phyloP scores from a whole-genome alignment of 2,888 invertebrate genomes.

The Drosophila anomalata region DNA sequence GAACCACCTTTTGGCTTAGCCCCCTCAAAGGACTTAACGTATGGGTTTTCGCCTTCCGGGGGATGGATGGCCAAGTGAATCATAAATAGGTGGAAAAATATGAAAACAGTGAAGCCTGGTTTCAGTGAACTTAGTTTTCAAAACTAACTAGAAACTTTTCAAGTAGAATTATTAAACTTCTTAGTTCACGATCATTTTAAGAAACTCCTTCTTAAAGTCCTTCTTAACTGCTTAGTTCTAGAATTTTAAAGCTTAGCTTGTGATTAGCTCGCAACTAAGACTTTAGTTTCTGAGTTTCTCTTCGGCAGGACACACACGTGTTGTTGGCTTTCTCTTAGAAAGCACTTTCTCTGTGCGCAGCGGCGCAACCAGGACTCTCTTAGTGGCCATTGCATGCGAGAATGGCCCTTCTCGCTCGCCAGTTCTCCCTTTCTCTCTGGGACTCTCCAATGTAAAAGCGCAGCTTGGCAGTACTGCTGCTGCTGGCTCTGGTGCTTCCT shows the following conservation, averaged over 20 bases:
- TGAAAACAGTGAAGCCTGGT: conserved; percentile 50
- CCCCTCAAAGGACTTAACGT: conserved; percentile 31
- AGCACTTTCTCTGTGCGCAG: conserved; percentile 55
- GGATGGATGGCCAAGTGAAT: conserved; percentile 43
- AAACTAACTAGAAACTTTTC: too few relatives aligned
- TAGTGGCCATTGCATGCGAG: neutral
- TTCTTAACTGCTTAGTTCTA: neutral
- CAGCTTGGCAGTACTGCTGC: conserved; percentile 48
- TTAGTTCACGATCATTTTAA: neutral
- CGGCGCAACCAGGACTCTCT: conserved; percentile 45
- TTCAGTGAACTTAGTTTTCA: neutral
- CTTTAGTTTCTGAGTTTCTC: conserved; percentile 8
- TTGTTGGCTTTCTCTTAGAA: conserved; percentile 52
- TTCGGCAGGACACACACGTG: conserved; percentile 61
- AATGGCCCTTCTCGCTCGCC: conserved; percentile 5
- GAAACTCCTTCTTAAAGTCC: neutral
- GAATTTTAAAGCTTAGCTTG: neutral
- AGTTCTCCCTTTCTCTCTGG: conserved; percentile 12
- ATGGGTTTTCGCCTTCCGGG: conserved; percentile 26
- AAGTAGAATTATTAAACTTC: too few relatives aligned
- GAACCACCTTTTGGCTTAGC: conserved; percentile 44
- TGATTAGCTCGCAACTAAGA: neutral
- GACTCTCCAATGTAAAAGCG: conserved; percentile 44
- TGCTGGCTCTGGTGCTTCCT: conserved; percentile 7
- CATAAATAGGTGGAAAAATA: conserved; percentile 39